Conservation (phyloP, 2,888 invertebrate genomes). For the Dendrolimus pini region DNA sequence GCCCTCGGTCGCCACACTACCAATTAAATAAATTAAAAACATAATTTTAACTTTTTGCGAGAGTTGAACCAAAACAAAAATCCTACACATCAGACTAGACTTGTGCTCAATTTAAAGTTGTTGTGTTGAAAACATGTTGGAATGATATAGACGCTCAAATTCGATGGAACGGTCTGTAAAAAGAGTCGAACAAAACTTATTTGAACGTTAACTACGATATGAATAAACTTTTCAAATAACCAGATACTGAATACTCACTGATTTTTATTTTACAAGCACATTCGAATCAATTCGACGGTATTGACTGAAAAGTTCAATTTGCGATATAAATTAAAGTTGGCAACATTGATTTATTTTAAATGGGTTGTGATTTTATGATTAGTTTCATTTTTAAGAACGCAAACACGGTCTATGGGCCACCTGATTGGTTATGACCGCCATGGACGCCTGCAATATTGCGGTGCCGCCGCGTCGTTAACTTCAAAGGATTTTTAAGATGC, state of each 20-base stretch:
- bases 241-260: conserved; percentile 40
- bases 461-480: too few species aligned
- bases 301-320: conserved; percentile 8
- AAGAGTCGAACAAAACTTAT: conserved; percentile 48
- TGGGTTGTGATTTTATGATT: neutral
- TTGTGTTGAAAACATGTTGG: neutral
- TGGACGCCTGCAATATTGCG: too few species aligned
- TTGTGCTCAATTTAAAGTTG: neutral
- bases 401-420: too few species aligned
- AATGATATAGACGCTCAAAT: conserved; percentile 18
- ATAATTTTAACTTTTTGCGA: too few species aligned
- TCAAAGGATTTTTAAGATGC: too few species aligned
- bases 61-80: too few species aligned
- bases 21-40: too few species aligned
- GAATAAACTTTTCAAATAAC: conserved; percentile 52
- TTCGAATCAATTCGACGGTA: conserved; percentile 20
- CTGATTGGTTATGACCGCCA: too few species aligned
- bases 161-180: conserved; percentile 38
- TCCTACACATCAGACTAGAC: too few species aligned
- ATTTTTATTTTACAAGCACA: conserved; percentile 30
- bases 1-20: too few species aligned
- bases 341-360: neutral
- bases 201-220: conserved; percentile 51
- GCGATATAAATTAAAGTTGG: neutral
- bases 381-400: too few species aligned